These are phyloP conservation scores for Meganola albula DNA, from an alignment of 2,888 invertebrate species.

Conservation along the genomic window DNA sequence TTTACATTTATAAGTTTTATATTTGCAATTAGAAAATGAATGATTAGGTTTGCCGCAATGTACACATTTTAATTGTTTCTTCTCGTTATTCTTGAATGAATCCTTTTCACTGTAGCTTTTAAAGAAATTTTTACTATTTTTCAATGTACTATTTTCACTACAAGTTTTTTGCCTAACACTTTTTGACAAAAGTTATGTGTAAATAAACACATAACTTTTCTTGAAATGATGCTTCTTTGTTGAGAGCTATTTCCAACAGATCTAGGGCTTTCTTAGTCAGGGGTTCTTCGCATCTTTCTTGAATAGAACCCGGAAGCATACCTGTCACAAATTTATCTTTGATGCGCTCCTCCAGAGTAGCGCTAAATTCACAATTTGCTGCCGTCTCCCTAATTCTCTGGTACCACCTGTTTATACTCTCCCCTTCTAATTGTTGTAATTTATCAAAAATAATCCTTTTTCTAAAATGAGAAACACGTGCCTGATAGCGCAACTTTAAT, in stretches of 20 bases:
- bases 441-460: not conserved
- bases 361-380: not conserved
- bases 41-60: not conserved
- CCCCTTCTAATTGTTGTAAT: not conserved
- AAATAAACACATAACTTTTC: too few species aligned
- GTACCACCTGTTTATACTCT: not conserved
- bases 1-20: slow-evolving; percentile 3
- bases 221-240: not conserved
- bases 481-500: not conserved
- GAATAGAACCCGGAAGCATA: not conserved
- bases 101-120: too few species aligned
- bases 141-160: too few species aligned
- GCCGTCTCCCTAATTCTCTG: not conserved
- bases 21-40: slow-evolving; percentile 2
- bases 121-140: too few species aligned
- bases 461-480: not conserved
- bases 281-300: not conserved
- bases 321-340: not conserved
- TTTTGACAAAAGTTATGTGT: too few species aligned
- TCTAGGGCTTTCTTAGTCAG: not conserved
- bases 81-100: too few species aligned
- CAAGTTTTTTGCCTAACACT: too few species aligned
- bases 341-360: not conserved
- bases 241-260: not conserved
- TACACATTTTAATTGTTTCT: not conserved